Evolutionary conservation across 2,113 vertebrate genomes (phyloP).

Genomic region (Hippoglossus stenolepis): DNA sequence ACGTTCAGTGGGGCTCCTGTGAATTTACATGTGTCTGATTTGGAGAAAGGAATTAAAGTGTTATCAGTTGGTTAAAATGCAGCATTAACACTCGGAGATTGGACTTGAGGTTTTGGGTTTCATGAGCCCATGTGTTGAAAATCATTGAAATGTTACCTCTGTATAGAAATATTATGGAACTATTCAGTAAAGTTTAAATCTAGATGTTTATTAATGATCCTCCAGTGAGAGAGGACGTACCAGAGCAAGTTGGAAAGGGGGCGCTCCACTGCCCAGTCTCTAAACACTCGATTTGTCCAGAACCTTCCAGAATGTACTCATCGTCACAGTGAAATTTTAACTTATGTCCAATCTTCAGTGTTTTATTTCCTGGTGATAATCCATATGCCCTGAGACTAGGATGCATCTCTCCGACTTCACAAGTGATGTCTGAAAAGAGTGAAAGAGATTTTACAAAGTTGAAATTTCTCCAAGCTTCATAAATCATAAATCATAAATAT

Average conservation of each 20-base stretch:
- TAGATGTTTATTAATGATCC: too few relatives aligned
- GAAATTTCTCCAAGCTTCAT: too few relatives aligned
- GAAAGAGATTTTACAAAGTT: background rate
- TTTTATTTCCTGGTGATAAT: constrained; percentile 43
- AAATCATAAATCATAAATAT: background rate
- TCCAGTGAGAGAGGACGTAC: constrained; percentile 64
- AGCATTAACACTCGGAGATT: too few relatives aligned
- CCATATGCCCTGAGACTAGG: constrained; percentile 62
- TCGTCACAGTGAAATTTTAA: constrained; percentile 82
- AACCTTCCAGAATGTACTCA: constrained; percentile 63
- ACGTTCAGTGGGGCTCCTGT: fast-evolving
- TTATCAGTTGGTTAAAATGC: background rate
- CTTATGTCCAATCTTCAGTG: constrained; percentile 79
- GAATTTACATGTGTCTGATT: constrained; percentile 19
- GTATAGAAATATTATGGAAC: too few relatives aligned
- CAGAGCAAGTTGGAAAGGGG: constrained; percentile 80
- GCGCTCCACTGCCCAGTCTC: constrained; percentile 80
- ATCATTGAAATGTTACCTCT: too few relatives aligned
- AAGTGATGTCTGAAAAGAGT: constrained; percentile 23
- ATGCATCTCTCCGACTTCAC: constrained; percentile 70
- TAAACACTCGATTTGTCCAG: constrained; percentile 79
- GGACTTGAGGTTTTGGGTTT: too few relatives aligned
- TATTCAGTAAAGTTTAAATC: too few relatives aligned
- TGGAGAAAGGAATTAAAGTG: background rate
- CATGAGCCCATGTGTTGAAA: too few relatives aligned